Conservation (phyloP, 2,888 invertebrate genomes). For the Tribolium freemani region DNA sequence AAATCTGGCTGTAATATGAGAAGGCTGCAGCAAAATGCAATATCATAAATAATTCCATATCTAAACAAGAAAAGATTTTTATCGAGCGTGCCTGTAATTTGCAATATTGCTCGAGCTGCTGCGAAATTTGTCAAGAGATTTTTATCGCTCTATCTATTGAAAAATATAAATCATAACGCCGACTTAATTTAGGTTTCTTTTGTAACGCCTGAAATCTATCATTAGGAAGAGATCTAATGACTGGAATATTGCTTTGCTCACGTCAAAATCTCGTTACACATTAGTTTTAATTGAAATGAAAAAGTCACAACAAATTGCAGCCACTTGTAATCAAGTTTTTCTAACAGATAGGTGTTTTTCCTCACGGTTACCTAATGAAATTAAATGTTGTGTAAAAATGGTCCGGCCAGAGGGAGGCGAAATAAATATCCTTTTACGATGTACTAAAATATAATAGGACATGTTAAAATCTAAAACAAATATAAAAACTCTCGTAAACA, state of each 20-base stretch:
- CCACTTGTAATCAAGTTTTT: slow-evolving; percentile 29
- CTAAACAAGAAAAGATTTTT: slow-evolving; percentile 6
- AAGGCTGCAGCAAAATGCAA: slow-evolving; percentile 4
- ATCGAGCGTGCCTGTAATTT: not conserved
- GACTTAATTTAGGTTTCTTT: not conserved
- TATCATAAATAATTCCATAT: slow-evolving; percentile 2
- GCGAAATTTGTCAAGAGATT: not conserved
- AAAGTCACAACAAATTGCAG: not conserved
- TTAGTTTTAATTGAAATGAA: slow-evolving; percentile 22
- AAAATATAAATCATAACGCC: not conserved
- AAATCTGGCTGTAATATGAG: slow-evolving; percentile 23
- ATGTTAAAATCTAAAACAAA: slow-evolving; percentile 38
- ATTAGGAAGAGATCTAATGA: slow-evolving; percentile 19
- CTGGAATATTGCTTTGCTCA: slow-evolving; percentile 12
- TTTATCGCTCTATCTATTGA: not conserved
- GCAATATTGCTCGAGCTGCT: too few relatives aligned
- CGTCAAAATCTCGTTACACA: slow-evolving; percentile 37
- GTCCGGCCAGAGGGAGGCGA: not conserved
- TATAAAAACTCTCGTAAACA: slow-evolving; percentile 35
- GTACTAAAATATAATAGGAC: slow-evolving; percentile 36
- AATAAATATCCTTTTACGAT: slow-evolving; percentile 34
- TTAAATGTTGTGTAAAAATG: slow-evolving; percentile 33
- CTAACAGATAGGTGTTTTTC: slow-evolving; percentile 7
- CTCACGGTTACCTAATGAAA: slow-evolving; percentile 18
- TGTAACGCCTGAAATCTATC: not conserved